These are phyloP conservation scores for Drepanosiphum platanoidis DNA, from an alignment of 2,888 invertebrate species.

Conservation along the genomic window DNA sequence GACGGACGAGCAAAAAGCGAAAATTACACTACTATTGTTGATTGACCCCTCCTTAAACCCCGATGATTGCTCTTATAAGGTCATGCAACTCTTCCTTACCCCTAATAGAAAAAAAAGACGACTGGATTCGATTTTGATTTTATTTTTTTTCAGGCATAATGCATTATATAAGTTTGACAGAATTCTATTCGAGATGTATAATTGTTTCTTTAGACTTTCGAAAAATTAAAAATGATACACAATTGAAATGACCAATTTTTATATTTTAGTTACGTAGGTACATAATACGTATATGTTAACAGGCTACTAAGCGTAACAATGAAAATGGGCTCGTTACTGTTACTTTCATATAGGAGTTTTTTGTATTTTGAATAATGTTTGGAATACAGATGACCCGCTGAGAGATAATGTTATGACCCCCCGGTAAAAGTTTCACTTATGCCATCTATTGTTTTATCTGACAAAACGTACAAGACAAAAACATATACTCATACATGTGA, in stretches of 20 bases:
- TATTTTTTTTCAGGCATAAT: neutral
- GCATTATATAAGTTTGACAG: neutral
- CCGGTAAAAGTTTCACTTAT: constrained; percentile 58
- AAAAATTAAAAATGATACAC: constrained; percentile 48
- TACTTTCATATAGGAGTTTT: constrained; percentile 54
- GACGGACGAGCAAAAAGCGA: constrained; percentile 41
- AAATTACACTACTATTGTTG: constrained; percentile 46
- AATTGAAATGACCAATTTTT: constrained; percentile 36
- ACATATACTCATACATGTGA: neutral
- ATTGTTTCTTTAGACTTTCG: constrained; percentile 43
- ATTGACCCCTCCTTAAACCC: constrained; percentile 30
- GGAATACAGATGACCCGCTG: constrained; percentile 55
- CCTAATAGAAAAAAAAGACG: neutral
- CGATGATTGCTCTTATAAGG: constrained; percentile 13
- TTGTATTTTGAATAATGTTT: constrained; percentile 52
- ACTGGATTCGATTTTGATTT: neutral
- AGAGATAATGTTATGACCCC: constrained; percentile 60
- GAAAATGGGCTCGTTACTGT: constrained; percentile 60
- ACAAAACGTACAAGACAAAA: constrained; percentile 40
- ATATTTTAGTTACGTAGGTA: constrained; percentile 36
- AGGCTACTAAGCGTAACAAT: constrained; percentile 57
- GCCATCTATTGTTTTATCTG: constrained; percentile 48
- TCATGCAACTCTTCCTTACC: constrained; percentile 52
- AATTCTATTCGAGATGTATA: neutral
- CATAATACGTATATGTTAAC: constrained; percentile 50